Conservation (phyloP, 2,113 vertebrate genomes). For the Panthera uncia region DNA sequence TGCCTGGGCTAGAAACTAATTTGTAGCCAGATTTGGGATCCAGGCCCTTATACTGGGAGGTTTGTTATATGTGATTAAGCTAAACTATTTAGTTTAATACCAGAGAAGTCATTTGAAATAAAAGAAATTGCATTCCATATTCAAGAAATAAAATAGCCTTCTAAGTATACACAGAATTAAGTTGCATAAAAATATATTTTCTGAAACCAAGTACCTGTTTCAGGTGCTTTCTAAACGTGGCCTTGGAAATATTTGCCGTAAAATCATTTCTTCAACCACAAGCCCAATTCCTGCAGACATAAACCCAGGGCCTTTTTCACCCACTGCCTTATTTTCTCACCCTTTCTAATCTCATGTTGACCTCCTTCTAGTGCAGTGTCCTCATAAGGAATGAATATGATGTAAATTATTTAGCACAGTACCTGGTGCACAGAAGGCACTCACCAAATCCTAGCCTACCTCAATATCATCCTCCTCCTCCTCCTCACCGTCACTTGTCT, state of each 20-base stretch:
- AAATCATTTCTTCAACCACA: neutral
- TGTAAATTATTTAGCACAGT: neutral
- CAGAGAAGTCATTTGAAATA: slow-evolving; percentile 65
- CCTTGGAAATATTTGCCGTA: neutral
- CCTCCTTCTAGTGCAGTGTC: neutral
- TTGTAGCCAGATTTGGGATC: slow-evolving; percentile 63
- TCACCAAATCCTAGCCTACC: neutral
- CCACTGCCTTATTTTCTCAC: neutral
- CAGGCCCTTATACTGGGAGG: slow-evolving; percentile 12
- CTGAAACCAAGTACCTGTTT: slow-evolving; percentile 33
- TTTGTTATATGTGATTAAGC: slow-evolving; percentile 72
- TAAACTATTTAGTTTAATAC: slow-evolving; percentile 69
- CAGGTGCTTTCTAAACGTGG: neutral
- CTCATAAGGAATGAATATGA: neutral
- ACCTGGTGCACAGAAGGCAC: neutral
- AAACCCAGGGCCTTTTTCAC: neutral
- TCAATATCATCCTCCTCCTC: neutral
- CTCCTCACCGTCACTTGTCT: neutral
- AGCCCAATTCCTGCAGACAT: neutral
- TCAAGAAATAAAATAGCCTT: slow-evolving; percentile 59
- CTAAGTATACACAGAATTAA: slow-evolving; percentile 61
- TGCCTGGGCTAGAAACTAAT: slow-evolving; percentile 68
- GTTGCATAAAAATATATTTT: slow-evolving; percentile 51
- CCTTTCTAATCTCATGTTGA: neutral
- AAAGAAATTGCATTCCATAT: slow-evolving; percentile 61